phyloP scores from a whole-genome alignment of 2,888 invertebrate genomes.

The Conchocele bisecta region DNA sequence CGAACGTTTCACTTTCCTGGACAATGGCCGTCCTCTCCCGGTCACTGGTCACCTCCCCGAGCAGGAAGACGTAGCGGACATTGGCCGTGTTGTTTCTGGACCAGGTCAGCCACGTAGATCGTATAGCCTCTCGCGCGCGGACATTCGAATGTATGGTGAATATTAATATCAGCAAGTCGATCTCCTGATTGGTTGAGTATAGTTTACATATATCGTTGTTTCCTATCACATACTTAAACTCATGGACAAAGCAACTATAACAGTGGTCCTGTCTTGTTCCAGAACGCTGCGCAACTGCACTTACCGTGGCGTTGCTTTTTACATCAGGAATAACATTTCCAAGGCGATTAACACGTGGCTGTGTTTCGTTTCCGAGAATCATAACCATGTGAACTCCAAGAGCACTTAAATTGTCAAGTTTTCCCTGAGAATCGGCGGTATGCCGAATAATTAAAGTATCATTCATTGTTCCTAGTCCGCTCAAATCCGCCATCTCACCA shows the following conservation, averaged over 20 bases:
- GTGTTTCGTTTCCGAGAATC: no score
- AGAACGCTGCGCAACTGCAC: no score
- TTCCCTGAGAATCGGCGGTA: no score
- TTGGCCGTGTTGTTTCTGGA: slow-evolving; percentile 50
- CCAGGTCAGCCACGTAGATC: slow-evolving; percentile 51
- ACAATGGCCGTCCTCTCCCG: background rate
- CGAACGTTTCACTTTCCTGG: slow-evolving; percentile 38
- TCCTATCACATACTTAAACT: slow-evolving; percentile 55
- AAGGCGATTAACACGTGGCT: no score
- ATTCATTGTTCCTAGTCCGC: no score
- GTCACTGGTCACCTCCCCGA: slow-evolving; percentile 29
- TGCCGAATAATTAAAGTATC: no score
- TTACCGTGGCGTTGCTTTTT: no score
- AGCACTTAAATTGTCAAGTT: no score
- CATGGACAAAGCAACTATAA: slow-evolving; percentile 50
- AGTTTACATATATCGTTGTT: slow-evolving; percentile 47
- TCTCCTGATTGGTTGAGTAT: background rate
- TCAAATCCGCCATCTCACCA: no score
- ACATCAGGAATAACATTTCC: no score
- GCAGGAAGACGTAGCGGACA: slow-evolving; percentile 50
- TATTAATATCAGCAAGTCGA: slow-evolving; percentile 49
- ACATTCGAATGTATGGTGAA: slow-evolving; percentile 38
- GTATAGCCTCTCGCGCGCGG: slow-evolving; percentile 43
- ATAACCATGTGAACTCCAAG: no score
- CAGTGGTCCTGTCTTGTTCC: slow-evolving; percentile 37